phyloP scores from a whole-genome alignment of 2,888 invertebrate species.

The Torymus auratus region DNA sequence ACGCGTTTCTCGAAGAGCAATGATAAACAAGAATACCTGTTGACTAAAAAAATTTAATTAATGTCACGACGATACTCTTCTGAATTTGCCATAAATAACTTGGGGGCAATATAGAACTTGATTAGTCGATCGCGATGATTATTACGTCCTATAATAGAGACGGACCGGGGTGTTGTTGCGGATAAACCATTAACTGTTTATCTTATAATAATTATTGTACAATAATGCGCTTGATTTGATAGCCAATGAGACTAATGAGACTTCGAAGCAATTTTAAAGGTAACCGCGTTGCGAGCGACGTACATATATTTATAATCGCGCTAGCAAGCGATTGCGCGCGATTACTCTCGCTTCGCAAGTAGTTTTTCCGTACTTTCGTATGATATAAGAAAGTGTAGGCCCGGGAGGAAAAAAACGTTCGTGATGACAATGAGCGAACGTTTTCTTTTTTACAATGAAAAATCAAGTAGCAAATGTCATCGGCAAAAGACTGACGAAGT shows the following conservation, averaged over 20 bases:
- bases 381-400: too few species aligned
- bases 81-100: too few species aligned
- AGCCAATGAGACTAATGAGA: conserved; percentile 33
- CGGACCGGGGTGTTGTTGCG: conserved; percentile 3
- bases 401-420: too few species aligned
- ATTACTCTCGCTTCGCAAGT: conserved; percentile 30
- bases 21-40: too few species aligned
- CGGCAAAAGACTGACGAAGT: conserved; percentile 43
- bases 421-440: too few species aligned
- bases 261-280: conserved; percentile 25
- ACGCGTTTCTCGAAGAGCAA: too few species aligned
- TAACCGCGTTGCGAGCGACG: not conserved
- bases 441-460: conserved; percentile 17
- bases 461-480: not conserved
- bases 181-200: conserved; percentile 4
- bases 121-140: not conserved
- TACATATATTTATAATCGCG: not conserved
- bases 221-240: conserved; percentile 40
- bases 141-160: conserved; percentile 5
- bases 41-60: too few species aligned
- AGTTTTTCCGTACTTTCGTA: conserved; percentile 22
- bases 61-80: too few species aligned
- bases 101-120: too few species aligned
- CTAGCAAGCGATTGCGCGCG: too few species aligned
- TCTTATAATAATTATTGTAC: conserved; percentile 31